Conservation (phyloP, 2,888 invertebrate genomes). For the Mesopsocus fuscifrons region DNA sequence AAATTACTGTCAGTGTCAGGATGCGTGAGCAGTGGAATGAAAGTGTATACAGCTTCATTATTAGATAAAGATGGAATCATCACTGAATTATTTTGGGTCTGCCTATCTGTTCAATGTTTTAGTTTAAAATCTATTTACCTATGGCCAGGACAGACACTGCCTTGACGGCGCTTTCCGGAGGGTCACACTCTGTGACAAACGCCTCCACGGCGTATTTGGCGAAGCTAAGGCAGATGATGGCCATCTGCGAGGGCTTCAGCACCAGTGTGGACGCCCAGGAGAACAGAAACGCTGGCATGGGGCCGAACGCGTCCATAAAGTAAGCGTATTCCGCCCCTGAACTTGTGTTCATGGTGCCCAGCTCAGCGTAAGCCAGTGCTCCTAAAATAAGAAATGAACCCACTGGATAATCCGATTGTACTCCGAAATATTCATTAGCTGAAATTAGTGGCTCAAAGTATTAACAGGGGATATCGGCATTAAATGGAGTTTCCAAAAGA, state of each 20-base stretch:
- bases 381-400: conserved; percentile 32
- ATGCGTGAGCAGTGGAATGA: too few species aligned
- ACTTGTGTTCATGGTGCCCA: conserved; percentile 90
- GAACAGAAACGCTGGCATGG: conserved; percentile 78
- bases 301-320: conserved; percentile 88
- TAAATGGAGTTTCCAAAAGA: conserved; percentile 6
- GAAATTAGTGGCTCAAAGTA: too few species aligned
- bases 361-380: conserved; percentile 81
- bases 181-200: conserved; percentile 70
- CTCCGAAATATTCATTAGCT: too few species aligned
- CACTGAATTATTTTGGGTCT: too few species aligned
- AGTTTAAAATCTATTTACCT: too few species aligned
- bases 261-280: conserved; percentile 88
- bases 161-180: conserved; percentile 65
- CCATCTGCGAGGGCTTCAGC: conserved; percentile 84
- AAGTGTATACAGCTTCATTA: too few species aligned
- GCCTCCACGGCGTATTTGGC: conserved; percentile 87
- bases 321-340: conserved; percentile 92
- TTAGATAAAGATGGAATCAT: too few species aligned
- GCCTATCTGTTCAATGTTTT: too few species aligned
- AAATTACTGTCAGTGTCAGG: too few species aligned
- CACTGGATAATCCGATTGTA: too few species aligned
- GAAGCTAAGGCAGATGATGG: conserved; percentile 82
- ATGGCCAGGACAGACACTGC: conserved; percentile 75
- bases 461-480: conserved; percentile 2